Conservation (phyloP, 2,888 invertebrate genomes). For the Girardia tigrina region DNA sequence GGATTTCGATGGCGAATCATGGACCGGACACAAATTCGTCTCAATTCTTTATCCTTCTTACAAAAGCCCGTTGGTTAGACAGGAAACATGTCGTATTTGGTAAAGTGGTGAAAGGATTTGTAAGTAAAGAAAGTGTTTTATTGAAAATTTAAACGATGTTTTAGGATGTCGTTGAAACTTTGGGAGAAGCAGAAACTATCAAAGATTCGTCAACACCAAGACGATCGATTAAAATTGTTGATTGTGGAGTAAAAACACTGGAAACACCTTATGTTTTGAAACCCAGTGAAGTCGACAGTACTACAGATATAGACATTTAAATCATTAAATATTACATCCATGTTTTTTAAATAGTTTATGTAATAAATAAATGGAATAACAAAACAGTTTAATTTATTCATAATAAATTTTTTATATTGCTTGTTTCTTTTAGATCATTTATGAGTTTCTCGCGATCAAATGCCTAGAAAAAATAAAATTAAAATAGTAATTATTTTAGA, state of each 20-base stretch:
- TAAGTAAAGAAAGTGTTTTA: constrained; percentile 37
- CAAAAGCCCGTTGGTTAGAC: constrained; percentile 48
- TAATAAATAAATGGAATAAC: background rate
- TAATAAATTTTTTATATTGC: too few species aligned
- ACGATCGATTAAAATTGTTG: constrained; percentile 42
- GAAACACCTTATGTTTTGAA: constrained; percentile 43
- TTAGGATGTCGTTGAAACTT: constrained; percentile 39
- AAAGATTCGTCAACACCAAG: constrained; percentile 42
- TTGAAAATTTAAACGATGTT: background rate
- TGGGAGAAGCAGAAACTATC: constrained; percentile 43
- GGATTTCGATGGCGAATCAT: constrained; percentile 51
- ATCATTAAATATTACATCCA: background rate
- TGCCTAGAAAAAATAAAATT: too few species aligned
- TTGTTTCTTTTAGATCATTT: too few species aligned
- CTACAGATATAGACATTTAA: constrained; percentile 38
- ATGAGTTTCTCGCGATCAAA: too few species aligned
- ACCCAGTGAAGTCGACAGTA: constrained; percentile 39
- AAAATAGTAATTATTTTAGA: too few species aligned
- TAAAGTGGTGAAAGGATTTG: constrained; percentile 47
- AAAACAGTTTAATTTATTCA: background rate
- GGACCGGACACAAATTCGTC: constrained; percentile 50
- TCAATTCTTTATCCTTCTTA: constrained; percentile 50
- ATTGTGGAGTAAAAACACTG: constrained; percentile 42
- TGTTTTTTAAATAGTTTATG: background rate
- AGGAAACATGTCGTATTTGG: constrained; percentile 50